These are phyloP conservation scores for Drosophila lini DNA, from an alignment of 1,140 invertebrate species.

Conservation along the genomic window DNA sequence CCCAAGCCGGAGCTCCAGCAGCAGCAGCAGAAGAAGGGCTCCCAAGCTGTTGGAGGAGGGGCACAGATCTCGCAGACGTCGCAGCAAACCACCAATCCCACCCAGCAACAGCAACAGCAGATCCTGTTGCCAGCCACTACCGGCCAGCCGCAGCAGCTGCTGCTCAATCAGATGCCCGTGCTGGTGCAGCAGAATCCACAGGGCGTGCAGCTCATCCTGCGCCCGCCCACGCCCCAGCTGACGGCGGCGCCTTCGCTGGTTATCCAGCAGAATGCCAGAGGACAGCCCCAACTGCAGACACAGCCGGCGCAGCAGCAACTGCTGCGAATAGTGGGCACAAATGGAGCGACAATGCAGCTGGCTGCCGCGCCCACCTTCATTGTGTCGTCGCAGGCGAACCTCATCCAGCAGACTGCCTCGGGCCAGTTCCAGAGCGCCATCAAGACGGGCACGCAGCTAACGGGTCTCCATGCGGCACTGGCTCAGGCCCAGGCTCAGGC, in stretches of 20 bases:
- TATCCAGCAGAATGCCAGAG: slow-evolving; percentile 80
- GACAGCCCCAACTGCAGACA: slow-evolving; percentile 77
- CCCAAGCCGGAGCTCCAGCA: slow-evolving; percentile 71
- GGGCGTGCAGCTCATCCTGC: slow-evolving; percentile 85
- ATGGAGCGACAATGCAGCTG: slow-evolving; percentile 85
- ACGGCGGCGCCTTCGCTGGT: slow-evolving; percentile 84
- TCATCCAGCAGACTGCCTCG: slow-evolving; percentile 81
- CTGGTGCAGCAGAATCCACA: slow-evolving; percentile 85
- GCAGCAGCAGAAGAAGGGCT: slow-evolving; percentile 52
- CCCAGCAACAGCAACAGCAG: slow-evolving; percentile 63
- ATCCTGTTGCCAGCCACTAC: slow-evolving; percentile 78
- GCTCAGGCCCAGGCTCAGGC: slow-evolving; percentile 72
- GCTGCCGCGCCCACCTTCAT: slow-evolving; percentile 84
- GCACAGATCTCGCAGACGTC: slow-evolving; percentile 75
- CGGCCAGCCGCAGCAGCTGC: slow-evolving; percentile 71
- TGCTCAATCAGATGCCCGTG: slow-evolving; percentile 84
- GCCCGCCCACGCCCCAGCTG: slow-evolving; percentile 85
- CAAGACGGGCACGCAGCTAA: slow-evolving; percentile 73
- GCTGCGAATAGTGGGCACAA: slow-evolving; percentile 85
- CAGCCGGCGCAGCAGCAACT: slow-evolving; percentile 85
- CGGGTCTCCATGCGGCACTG: slow-evolving; percentile 75
- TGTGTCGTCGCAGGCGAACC: slow-evolving; percentile 84
- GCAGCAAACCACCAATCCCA: slow-evolving; percentile 61
- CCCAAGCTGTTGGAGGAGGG: slow-evolving; percentile 35
- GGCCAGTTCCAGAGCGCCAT: slow-evolving; percentile 76